Conservation (phyloP, 2,888 invertebrate species). For the Desoria tigrina region DNA sequence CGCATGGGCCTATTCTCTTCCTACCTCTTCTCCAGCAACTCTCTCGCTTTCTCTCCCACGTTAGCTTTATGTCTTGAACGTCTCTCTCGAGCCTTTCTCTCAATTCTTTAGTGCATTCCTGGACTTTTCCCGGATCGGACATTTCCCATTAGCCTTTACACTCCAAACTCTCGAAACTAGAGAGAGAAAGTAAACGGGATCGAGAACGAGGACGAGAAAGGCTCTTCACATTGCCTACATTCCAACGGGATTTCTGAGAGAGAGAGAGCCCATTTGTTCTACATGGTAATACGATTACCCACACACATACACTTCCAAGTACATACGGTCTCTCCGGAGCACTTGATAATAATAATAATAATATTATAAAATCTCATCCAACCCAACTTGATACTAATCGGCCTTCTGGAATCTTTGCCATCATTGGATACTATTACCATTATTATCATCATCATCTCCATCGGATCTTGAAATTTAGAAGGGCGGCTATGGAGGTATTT, state of each 20-base stretch:
- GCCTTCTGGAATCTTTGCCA: conserved; percentile 8
- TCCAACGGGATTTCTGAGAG: conserved; percentile 3
- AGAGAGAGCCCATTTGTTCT: not conserved
- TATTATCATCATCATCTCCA: conserved; percentile 4
- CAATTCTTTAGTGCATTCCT: conserved; percentile 46
- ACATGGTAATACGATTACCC: conserved; percentile 12
- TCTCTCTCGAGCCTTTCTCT: conserved; percentile 41
- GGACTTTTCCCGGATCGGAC: conserved; percentile 50
- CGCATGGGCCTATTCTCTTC: conserved; percentile 18
- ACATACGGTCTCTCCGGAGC: not conserved
- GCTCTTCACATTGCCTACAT: not conserved
- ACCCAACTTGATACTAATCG: conserved; percentile 5
- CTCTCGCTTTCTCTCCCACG: not conserved
- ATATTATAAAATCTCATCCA: not conserved
- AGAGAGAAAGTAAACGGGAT: too few species aligned
- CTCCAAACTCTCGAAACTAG: not conserved
- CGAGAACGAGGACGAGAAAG: not conserved
- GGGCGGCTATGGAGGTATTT: too few species aligned
- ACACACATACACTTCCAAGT: not conserved
- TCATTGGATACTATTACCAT: not conserved
- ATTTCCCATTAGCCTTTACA: conserved; percentile 32
- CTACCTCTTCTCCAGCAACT: too few species aligned
- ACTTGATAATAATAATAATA: conserved; percentile 1
- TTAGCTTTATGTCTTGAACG: conserved; percentile 22
- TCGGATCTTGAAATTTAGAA: not conserved